A percentile compares a stretch with the other conserved stretches of the same genome.
These are phyloP conservation scores for Coronaproctus castanopsis DNA, from an alignment of 2,888 invertebrate species.

Conservation along the genomic window DNA sequence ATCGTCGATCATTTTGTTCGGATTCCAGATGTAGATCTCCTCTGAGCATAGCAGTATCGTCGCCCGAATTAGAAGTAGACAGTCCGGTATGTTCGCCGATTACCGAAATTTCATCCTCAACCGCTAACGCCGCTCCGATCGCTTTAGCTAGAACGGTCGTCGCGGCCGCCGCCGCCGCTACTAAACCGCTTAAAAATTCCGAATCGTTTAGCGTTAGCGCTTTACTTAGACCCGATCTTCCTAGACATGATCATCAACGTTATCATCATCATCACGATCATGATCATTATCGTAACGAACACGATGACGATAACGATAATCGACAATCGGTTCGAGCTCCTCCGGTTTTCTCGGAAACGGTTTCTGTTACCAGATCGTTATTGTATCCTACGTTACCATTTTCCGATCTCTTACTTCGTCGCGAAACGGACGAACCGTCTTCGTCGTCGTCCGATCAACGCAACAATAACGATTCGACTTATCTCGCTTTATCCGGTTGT, in stretches of 20 bases:
- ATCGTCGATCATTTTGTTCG: neutral
- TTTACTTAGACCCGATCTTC: conserved; percentile 53
- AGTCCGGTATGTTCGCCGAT: conserved; percentile 37
- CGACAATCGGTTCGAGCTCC: conserved; percentile 17
- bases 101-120: conserved; percentile 16
- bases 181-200: conserved; percentile 37
- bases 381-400: conserved; percentile 40
- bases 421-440: too few species aligned
- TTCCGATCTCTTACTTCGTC: conserved; percentile 31
- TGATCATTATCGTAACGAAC: conserved; percentile 6
- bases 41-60: conserved; percentile 26
- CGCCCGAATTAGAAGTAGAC: conserved; percentile 55
- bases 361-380: conserved; percentile 36
- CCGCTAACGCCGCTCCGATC: conserved; percentile 37
- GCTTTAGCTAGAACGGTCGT: conserved; percentile 34
- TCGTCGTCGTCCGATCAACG: neutral
- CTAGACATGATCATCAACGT: conserved; percentile 21
- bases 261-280: neutral
- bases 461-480: neutral
- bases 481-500: neutral
- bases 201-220: conserved; percentile 71
- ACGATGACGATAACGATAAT: neutral
- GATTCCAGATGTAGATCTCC: too few species aligned
- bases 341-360: conserved; percentile 29
- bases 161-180: conserved; percentile 19